Conservation (phyloP, 2,113 vertebrate genomes). For the Felis chaus region DNA sequence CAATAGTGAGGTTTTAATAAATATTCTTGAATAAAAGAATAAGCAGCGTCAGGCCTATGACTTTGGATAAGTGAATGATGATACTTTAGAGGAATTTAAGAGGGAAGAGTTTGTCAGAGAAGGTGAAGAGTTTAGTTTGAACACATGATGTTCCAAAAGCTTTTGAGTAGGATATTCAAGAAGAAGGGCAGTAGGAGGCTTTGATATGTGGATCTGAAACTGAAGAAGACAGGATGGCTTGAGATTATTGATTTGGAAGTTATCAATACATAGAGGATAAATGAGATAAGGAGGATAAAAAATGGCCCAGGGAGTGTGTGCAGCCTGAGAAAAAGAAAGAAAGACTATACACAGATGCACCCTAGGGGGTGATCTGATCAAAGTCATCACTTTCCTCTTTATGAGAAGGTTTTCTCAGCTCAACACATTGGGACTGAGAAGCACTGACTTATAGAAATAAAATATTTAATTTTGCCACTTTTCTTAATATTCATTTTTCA, state of each 20-base stretch:
- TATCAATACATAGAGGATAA: neutral
- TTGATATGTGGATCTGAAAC: neutral
- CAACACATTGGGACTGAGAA: neutral
- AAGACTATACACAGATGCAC: neutral
- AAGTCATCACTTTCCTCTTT: neutral
- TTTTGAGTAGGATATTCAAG: neutral
- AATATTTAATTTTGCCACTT: neutral
- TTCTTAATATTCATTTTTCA: neutral
- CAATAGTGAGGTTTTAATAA: neutral
- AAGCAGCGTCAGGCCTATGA: neutral
- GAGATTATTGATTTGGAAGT: neutral
- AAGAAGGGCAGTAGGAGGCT: neutral
- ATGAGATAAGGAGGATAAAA: neutral
- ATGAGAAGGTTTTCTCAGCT: neutral
- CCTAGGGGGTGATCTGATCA: neutral
- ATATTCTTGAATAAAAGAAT: neutral
- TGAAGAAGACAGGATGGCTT: neutral
- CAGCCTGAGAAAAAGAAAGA: neutral
- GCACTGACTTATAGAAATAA: neutral
- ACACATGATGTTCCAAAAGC: neutral
- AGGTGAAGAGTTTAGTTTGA: neutral
- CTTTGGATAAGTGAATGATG: neutral
- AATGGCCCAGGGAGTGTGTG: neutral
- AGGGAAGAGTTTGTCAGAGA: neutral
- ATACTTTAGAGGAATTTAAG: neutral